Evolutionary conservation across 1,140 invertebrate species (phyloP), one percentile per base, ranked within the genome.

Genomic region (Neodiprion virginianus): DNA sequence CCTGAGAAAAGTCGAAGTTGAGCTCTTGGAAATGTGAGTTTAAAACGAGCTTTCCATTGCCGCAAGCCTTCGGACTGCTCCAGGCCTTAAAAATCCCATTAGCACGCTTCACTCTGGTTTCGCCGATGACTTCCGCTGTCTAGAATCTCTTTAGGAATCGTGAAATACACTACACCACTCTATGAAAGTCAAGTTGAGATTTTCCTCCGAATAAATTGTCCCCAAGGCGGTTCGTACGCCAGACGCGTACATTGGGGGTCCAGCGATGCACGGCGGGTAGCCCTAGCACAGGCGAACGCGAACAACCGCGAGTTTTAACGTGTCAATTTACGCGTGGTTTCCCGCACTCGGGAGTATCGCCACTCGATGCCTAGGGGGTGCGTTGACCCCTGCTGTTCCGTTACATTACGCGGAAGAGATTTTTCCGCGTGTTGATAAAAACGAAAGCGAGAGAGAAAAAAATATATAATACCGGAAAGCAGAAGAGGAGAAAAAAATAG

Each of bases 381-480:
- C 53, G 53, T 61, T 61, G 53, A 61, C 53, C 53, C 53, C 53
- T 17, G 53, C 53, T 61, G 53, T 61, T 61, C 3, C 53, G 53
- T 61, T 61, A 61, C 53, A 61, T 61, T 61, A 61, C 53, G 53
- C 53, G 53, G 53, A 61, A 61, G 53, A 61, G 53, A 61, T 61
- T 61, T 61, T 61, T 61, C n/a, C 53, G 53, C 53, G 11, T 61
- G 53, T 61, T 40, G 28, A 40, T 40, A 40, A 40, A 40, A 40
- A 40, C 28, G 28, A 40, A 1, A 40, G 28, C 28, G 28, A 40
- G 28, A 40, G 28, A 40, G 28, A 40, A 40, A 40, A 40, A 40
- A 40, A 40, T 21, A 21, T 21, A 61, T 7, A 61, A 61, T 7
- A 17, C 28, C 28, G 28, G 28, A 40, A 40, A 40, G 28, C 28